phyloP scores from a whole-genome alignment of 2,113 vertebrate species.

The Acrocephalus arundinaceus region DNA sequence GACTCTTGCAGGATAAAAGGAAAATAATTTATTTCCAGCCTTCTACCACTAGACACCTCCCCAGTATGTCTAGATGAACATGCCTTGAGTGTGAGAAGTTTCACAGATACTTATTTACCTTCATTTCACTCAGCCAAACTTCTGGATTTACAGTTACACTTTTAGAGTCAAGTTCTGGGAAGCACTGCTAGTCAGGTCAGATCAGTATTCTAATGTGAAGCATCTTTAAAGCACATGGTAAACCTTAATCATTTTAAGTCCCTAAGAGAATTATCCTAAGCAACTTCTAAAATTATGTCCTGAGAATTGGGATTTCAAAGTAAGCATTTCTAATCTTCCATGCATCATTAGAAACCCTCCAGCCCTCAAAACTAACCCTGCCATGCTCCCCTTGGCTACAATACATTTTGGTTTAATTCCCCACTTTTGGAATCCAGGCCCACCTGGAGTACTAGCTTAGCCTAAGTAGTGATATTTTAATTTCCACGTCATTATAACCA shows the following conservation, averaged over 20 bases:
- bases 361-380: conserved; percentile 3
- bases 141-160: not conserved
- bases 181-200: not conserved
- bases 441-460: not conserved
- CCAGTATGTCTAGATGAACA: not conserved
- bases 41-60: not conserved
- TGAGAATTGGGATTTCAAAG: conserved; percentile 52
- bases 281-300: conserved; percentile 61
- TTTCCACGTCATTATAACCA: not conserved
- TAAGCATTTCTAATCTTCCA: conserved; percentile 53
- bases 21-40: not conserved
- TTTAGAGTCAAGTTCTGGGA: not conserved
- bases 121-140: not conserved
- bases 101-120: not conserved
- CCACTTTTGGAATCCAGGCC: not conserved
- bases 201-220: conserved; percentile 30
- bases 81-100: not conserved
- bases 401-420: not conserved
- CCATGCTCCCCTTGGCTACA: conserved; percentile 6
- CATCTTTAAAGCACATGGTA: conserved; percentile 48
- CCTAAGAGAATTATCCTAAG: conserved; percentile 58
- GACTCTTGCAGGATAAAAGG: not conserved
- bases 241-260: conserved; percentile 59
- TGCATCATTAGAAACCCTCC: conserved; percentile 38
- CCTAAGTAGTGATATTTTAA: not conserved